These are phyloP conservation scores for Stichopus horrens DNA, from an alignment of 53 echinoderm and acorn worm species.

Conservation along the genomic window DNA sequence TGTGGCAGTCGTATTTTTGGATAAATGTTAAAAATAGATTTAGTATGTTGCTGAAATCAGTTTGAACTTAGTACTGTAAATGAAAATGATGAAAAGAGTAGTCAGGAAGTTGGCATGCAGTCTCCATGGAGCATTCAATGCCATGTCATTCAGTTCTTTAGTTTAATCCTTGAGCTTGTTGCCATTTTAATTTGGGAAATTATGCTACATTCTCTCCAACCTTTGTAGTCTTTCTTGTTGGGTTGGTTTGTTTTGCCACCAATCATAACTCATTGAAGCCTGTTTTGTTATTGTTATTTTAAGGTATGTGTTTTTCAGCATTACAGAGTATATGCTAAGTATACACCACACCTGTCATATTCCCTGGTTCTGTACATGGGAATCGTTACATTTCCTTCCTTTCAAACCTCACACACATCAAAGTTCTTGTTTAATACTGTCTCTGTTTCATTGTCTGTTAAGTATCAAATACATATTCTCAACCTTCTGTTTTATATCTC, in stretches of 20 bases:
- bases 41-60: too few relatives aligned
- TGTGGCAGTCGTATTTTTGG: too few relatives aligned
- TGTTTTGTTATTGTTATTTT: not conserved
- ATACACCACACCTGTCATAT: not conserved
- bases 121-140: too few relatives aligned
- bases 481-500: not conserved
- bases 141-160: too few relatives aligned
- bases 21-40: too few relatives aligned
- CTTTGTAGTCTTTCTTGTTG: too few relatives aligned
- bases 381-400: not conserved
- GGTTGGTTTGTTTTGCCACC: not conserved
- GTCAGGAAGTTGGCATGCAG: too few relatives aligned
- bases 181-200: too few relatives aligned
- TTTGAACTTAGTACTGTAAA: too few relatives aligned
- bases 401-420: slow-evolving; percentile 4
- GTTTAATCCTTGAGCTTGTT: too few relatives aligned
- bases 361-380: not conserved
- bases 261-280: not conserved
- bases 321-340: not conserved
- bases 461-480: not conserved
- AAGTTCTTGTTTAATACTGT: not conserved
- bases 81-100: too few relatives aligned
- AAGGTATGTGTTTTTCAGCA: not conserved
- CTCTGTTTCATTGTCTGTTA: not conserved
- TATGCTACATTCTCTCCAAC: too few relatives aligned